Base-by-base conservation (phyloP, 2,113 vertebrate species). In the Lagopus leucura region DNA sequence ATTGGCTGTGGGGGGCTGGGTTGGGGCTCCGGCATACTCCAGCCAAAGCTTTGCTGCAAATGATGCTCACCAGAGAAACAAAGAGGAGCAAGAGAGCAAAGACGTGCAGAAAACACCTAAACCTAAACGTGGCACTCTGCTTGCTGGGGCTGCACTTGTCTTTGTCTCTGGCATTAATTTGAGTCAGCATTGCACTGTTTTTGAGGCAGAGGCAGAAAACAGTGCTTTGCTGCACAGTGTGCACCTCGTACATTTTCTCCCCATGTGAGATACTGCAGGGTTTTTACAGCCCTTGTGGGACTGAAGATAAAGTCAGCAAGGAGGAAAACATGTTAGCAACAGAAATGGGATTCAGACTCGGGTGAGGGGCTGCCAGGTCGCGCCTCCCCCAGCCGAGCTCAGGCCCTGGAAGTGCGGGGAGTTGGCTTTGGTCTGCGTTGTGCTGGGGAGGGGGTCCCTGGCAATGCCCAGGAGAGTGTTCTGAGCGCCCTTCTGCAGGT, bases 381-480 rank as follows among this genome's bases (percentile, higher is more conserved):
- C 0, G 6, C 74, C 66, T 80, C 66, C 52, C 69, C 32, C n/a
- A 38, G 69, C 61, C 0, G 1, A 12, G 73, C 70, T 91, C 79
- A 83, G 54, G 6, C 12, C 28, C 22, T 18, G 54, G 28, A 88
- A 88, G 54, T 8, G 24, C 14, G 69, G 80, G 65, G 88, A 86
- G 78, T 48, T 36, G 42, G 32, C 27, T 4, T 4, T 5, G 48
- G 76, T 75, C 65, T n/a, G 75, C 5, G 18, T 6, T 20, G 36
- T 20, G 21, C 17, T 58, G 58, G 34, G 27, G 32, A 22, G 24
- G 30, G 25, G 11, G 61, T 57, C 86, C 82, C 89, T 94, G 64
- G 94, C 82, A 91, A 85, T 70, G 57, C 91, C 71, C 79, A 54
- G 69, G 60, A 93, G 87, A 93, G 69, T 76, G 92, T 95, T 92